Base-by-base conservation (phyloP, 92 coral and sea anemone species). In the Paramuricea clavata region DNA sequence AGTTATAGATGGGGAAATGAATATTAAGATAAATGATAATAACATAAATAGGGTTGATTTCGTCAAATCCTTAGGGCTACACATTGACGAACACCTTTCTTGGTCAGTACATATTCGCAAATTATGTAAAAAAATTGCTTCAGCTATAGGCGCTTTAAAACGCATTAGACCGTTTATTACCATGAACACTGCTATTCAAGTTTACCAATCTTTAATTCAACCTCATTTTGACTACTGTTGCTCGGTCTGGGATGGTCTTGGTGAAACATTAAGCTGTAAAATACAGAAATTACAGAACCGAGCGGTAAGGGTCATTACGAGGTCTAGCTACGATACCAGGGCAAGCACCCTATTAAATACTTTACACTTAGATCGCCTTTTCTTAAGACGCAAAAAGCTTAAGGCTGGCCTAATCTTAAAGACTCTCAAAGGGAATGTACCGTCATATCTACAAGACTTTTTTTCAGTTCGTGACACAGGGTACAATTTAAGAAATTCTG, bases 151-250 rank as follows among this genome's bases (percentile, higher is more conserved):
- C 33, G 93, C 91, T 39, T 82, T 89, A 34, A 92, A 92, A 74
- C 84, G 91, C 9, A 19, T 78, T 21, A 74, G 87, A 62, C 91
- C 88, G 39, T 83, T 89, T 67, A 83, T 87, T 13, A 78, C 82
- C 22, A 43, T 31, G 16, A 25, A 75, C 30, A 87, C 90, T 8
- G 92, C 90, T 22, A 17, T 72, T 33, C 73, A 49, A 31, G 81
- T 91, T 1, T 91, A 91, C 71, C 81, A 61, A 69, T 87, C 91
- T 5, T 69, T 92, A 35, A 78, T 92, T 34, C 69, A 74, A 76
- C 93, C 93, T 16, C 92, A 92, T 54, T 92, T 92, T 74, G 90
- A 89, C 60, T 89, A 92, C 74, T 89, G 95, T 72, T 81, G 88
- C 83, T 77, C 86, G 42, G 89, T 85, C 21, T 89, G 92, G 91